A percentile compares a stretch with the other conserved stretches of the same genome.
Conservation (phyloP, 2,797 vertebrate species). For the Iguana delicatissima region DNA sequence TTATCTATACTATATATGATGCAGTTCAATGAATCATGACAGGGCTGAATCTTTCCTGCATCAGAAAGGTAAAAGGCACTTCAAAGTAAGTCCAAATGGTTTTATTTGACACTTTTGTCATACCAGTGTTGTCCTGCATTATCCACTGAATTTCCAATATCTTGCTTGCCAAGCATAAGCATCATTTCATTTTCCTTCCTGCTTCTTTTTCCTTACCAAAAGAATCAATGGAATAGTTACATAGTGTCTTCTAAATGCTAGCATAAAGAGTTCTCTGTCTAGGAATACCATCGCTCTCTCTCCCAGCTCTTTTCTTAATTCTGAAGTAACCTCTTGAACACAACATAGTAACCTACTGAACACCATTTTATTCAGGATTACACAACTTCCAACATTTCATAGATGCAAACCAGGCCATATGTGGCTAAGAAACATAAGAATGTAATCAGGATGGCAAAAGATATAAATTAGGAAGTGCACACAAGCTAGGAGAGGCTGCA, state of each 20-base stretch:
- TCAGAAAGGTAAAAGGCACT: not conserved
- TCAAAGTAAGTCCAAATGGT: not conserved
- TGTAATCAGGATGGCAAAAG: too few relatives aligned
- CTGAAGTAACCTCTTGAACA: not conserved
- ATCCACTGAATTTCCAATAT: not conserved
- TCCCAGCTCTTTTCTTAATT: not conserved
- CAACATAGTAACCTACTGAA: not conserved
- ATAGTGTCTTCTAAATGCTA: not conserved
- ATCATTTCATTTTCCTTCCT: not conserved
- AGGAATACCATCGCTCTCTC: not conserved
- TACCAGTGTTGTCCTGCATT: not conserved
- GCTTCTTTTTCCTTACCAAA: not conserved
- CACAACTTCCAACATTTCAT: too few relatives aligned
- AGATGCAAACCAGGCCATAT: too few relatives aligned
- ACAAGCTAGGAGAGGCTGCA: too few relatives aligned
- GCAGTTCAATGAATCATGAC: not conserved
- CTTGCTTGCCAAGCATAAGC: not conserved
- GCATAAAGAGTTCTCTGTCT: not conserved
- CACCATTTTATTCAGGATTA: too few relatives aligned
- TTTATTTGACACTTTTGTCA: not conserved
- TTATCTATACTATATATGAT: not conserved
- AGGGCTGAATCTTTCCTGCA: not conserved
- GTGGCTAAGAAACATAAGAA: too few relatives aligned
- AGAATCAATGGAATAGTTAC: not conserved
- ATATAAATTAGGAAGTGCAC: too few relatives aligned